A percentile compares a stretch with the other conserved stretches of the same genome.
Evolutionary conservation across 2,113 vertebrate species (phyloP).

Genomic region (Perca fluviatilis): DNA sequence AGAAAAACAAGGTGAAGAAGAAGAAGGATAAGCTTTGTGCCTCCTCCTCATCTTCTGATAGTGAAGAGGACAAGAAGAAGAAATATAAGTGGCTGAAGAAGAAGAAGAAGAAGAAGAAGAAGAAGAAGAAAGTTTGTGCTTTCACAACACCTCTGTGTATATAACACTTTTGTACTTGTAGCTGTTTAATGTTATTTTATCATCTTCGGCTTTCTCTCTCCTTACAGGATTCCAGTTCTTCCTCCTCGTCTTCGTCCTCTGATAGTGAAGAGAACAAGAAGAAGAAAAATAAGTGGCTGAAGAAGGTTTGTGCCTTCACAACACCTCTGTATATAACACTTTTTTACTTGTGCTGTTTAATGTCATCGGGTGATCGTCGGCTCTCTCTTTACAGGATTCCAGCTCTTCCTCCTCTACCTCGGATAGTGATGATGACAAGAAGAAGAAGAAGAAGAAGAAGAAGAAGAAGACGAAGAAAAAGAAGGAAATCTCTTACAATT

Average conservation of each 20-base stretch:
- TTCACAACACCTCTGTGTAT: background rate
- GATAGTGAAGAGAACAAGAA: conserved; percentile 43
- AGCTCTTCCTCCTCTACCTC: background rate
- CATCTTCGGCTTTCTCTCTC: background rate
- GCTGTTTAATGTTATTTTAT: background rate
- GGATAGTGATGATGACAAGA: conserved; percentile 18
- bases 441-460: conserved; percentile 38
- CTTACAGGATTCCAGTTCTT: conserved; percentile 56
- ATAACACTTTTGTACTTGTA: background rate
- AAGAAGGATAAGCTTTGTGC: conserved; percentile 47
- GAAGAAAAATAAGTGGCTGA: conserved; percentile 38
- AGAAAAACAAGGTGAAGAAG: conserved; percentile 52
- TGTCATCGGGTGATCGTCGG: background rate
- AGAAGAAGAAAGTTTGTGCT: conserved; percentile 16
- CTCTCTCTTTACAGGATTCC: background rate
- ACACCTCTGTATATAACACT: background rate
- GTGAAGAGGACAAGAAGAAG: conserved; percentile 64
- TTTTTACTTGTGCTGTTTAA: background rate
- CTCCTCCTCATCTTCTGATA: conserved; percentile 47
- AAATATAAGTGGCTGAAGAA: too few relatives aligned
- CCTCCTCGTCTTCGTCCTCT: conserved; percentile 20
- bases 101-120: background rate
- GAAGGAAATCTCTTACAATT: background rate
- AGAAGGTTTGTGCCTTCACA: background rate
- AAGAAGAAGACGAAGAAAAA: conserved; percentile 42